Evolutionary conservation across 2,888 invertebrate species (phyloP), one percentile per base, ranked within the genome.

Genomic region (Pocota personata): DNA sequence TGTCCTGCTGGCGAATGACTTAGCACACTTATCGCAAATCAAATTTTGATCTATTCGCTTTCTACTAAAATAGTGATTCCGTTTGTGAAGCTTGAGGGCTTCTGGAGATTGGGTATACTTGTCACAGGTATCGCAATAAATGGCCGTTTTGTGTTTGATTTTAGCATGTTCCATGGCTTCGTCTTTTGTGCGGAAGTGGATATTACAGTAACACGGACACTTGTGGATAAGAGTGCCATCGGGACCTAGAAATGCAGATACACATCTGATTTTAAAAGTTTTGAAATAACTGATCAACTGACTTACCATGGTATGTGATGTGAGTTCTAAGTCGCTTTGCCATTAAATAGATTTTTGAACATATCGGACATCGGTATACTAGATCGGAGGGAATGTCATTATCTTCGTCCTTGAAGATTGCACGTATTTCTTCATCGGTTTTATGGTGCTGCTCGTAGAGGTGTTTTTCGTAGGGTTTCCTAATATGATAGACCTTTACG

Each of bases 71-170:
- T 57, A 60, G 64, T 89, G 89, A 5, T 90, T 89, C 58, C 92
- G 91, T 57, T 90, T 90, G 87, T 93, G 93, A n/a, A 91, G 91
- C 73, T 91, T 92, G 2, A 93, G 89, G 1, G 92, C 91, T 82
- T 93, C 93, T 27, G 91, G 90, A 2, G 92, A 92, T 3, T 92
- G 90, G 89, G 93, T 93, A 7, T 91, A 91, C 88, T 93, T 93
- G 55, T 92, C 91, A 77, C 93, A 93, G 43, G 92, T 90, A 32
- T 91, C 90, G 82, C 93, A 93, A 50, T 91, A 92, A 87, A 93
- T 88, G 57, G 92, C 87, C 52, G 92, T 91, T 24, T 90, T 90
- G 88, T 94, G 93, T 35, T 87, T 89, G 32, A 89, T 88, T 30
- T 90, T 90, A 57, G 93, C 92, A 83, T 93, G 94, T 5, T 90